phyloP scores from a whole-genome alignment of 1,140 invertebrate genomes.

The Penaeus japonicus region DNA sequence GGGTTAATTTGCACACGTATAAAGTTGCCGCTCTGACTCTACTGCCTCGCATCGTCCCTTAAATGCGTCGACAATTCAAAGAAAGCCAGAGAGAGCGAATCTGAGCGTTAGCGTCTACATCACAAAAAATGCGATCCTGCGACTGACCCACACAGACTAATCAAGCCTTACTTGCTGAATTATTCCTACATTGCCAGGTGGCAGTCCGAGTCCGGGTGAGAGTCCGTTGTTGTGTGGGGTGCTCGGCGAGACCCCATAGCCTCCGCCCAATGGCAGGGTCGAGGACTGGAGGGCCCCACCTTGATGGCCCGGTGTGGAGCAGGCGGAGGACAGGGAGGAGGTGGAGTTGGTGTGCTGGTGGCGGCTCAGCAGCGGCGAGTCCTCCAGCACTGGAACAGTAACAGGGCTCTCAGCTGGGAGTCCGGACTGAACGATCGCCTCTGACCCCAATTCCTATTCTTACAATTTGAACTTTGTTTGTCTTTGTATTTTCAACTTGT shows the following conservation, averaged over 20 bases:
- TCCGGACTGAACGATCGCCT: no score
- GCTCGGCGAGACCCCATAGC: not conserved
- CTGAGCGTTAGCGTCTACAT: no score
- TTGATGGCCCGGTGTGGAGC: not conserved
- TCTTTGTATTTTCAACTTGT: no score
- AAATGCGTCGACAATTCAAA: no score
- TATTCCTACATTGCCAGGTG: conserved; percentile 11
- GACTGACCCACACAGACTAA: no score
- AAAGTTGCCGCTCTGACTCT: no score
- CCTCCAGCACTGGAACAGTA: conserved; percentile 21
- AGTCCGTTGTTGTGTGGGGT: not conserved
- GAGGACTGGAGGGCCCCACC: not conserved
- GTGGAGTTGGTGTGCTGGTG: conserved; percentile 31
- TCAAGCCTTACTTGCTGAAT: conserved; percentile 23
- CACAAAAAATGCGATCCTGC: no score
- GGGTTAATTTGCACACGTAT: no score
- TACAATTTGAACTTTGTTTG: no score
- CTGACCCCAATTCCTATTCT: not conserved
- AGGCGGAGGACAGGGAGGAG: conserved; percentile 26
- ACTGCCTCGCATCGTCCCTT: no score
- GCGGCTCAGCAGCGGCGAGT: not conserved
- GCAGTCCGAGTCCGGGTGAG: not conserved
- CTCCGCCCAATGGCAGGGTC: not conserved
- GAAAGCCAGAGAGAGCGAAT: no score
- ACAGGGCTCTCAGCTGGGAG: not conserved